phyloP scores from a whole-genome alignment of 2,888 invertebrate genomes.

The Rhamphomyia laevipes region DNA sequence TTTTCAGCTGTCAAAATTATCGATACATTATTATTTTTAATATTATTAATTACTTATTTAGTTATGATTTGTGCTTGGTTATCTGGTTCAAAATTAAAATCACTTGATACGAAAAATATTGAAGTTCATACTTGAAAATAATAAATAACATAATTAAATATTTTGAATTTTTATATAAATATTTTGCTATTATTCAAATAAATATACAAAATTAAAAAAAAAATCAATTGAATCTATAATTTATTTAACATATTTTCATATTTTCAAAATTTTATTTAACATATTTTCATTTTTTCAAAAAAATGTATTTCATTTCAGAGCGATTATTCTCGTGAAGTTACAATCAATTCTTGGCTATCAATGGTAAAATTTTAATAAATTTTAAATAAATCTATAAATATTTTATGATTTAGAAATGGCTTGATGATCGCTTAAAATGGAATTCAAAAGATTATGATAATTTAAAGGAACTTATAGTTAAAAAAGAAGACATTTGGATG shows the following conservation, averaged over 20 bases:
- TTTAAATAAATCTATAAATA: not conserved
- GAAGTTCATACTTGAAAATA: not conserved
- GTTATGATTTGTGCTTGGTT: conserved; percentile 10
- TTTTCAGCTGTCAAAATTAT: conserved; percentile 8
- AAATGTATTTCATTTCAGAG: not conserved
- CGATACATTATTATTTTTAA: conserved; percentile 11
- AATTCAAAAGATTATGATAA: not conserved
- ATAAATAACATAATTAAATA: not conserved
- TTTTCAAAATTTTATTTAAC: not conserved
- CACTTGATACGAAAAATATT: not conserved
- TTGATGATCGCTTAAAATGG: not conserved
- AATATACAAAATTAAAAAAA: not conserved
- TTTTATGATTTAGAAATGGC: not conserved
- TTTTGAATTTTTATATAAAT: not conserved
- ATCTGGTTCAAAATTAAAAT: conserved; percentile 2
- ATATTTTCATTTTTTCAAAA: no score
- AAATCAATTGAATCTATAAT: not conserved
- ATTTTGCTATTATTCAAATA: not conserved
- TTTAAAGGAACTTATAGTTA: not conserved
- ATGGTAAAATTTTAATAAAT: not conserved
- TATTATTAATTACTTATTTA: conserved; percentile 7
- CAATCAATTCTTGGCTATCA: not conserved
- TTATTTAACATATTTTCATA: not conserved
- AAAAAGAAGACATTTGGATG: not conserved
- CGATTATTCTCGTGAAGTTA: not conserved